Percentiles rank a stretch among this genome's conserved stretches.
phyloP scores from a whole-genome alignment of 2,113 vertebrate genomes.

The Elanus axillaris region DNA sequence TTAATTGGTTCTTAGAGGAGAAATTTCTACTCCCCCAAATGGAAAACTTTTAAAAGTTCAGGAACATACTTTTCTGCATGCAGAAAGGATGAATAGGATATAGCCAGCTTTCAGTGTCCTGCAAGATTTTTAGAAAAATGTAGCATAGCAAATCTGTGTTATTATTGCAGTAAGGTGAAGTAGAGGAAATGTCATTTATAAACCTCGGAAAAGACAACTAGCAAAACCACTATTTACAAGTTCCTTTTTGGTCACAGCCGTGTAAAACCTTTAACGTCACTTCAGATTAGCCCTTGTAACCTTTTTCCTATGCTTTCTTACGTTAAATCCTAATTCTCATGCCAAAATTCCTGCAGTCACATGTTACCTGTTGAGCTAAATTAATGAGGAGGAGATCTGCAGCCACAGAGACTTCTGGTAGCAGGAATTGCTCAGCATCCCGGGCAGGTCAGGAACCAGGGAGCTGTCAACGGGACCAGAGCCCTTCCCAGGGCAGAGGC shows the following conservation, averaged over 20 bases:
- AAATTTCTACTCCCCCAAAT: constrained; percentile 35
- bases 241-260: not conserved
- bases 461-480: not conserved
- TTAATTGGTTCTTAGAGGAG: constrained; percentile 57
- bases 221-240: constrained; percentile 13
- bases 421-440: not conserved
- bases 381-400: not conserved
- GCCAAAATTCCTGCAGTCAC: not conserved
- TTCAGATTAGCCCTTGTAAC: not conserved
- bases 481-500: not conserved
- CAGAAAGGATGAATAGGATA: constrained; percentile 6
- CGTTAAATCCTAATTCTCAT: not conserved
- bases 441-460: not conserved
- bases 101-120: not conserved
- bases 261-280: constrained; percentile 17
- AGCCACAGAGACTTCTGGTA: not conserved
- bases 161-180: not conserved
- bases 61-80: not conserved
- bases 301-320: not conserved
- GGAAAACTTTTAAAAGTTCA: constrained; percentile 41
- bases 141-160: not conserved
- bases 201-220: not conserved
- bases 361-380: not conserved
- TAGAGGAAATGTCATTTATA: constrained; percentile 16
- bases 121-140: constrained; percentile 11